Evolutionary conservation across 2,113 vertebrate genomes (phyloP), one percentile per base, ranked within the genome.

Genomic region (Pygoscelis antarcticus): DNA sequence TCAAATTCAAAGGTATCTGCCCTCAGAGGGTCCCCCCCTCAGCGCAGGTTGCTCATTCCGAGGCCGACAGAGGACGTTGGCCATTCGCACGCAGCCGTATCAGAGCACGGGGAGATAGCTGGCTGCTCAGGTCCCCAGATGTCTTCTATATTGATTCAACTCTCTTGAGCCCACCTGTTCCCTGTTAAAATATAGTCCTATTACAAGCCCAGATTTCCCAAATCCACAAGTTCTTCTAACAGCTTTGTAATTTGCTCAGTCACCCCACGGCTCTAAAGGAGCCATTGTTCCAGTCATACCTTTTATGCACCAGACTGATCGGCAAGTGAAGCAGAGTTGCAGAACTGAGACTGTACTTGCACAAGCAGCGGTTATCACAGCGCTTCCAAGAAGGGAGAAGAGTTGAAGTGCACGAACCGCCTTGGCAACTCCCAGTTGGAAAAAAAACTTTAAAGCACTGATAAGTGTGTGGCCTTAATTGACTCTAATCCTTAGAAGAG

Each of bases 1-100:
- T 79, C 60, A 12, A 10, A 14, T 6, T 32, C 14, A 9, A 17
- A 15, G 40, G 2, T 9, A 4, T 8, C 38, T 13, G 49, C 38
- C 49, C 51, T n/a, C 36, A 42, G 19, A 23, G 34, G 6, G 36
- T 3, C 3, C 18, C 38, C 38, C 27, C 38, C 29, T 22, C 44
- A 23, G 46, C 8, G 2, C 40, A 6, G 44, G 49, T 2, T 61
- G 70, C 30, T 65, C 47, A 1, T 46, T 12, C 72, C 1, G 11
- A 40, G 54, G 29, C 36, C 14, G 36, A 9, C 71, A 32, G 49
- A 52, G 66, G 30, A 52, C 57, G 8, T 1, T 2, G 29, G 6
- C 11, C 6, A 1, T 10, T 11, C 2, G 1, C 40, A 38, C 6
- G 1, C 29, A 30, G 57, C 16, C 15, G 0, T 8, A 10, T 6